phyloP scores from a whole-genome alignment of 2,888 invertebrate species.

The Scaptomyza caliginosa region DNA sequence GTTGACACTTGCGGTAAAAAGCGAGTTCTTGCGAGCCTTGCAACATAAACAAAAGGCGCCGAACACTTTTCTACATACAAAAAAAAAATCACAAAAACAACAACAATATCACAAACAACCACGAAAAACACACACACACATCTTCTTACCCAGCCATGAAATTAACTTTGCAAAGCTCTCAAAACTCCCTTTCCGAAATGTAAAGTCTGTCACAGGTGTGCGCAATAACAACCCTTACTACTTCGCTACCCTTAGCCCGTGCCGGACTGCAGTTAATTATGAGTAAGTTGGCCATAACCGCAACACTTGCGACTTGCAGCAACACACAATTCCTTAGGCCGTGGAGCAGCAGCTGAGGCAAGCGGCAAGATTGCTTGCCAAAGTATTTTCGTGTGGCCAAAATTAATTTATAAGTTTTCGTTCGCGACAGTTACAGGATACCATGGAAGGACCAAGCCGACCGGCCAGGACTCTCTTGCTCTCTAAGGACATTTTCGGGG shows the following conservation, averaged over 20 bases:
- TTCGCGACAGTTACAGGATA: slow-evolving; percentile 31
- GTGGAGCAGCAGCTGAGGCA: slow-evolving; percentile 39
- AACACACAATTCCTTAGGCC: slow-evolving; percentile 65
- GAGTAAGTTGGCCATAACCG: slow-evolving; percentile 63
- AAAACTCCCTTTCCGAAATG: slow-evolving; percentile 5
- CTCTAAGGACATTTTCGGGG: slow-evolving; percentile 4
- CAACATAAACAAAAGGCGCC: slow-evolving; percentile 76
- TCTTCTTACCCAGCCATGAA: slow-evolving; percentile 41
- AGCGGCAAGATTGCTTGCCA: slow-evolving; percentile 60
- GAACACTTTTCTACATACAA: slow-evolving; percentile 54
- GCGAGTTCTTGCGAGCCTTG: slow-evolving; percentile 49
- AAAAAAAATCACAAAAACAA: slow-evolving; percentile 6
- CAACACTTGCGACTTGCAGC: slow-evolving; percentile 51
- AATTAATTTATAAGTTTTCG: slow-evolving; percentile 76
- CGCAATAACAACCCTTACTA: slow-evolving; percentile 5
- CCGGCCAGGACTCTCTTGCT: background rate
- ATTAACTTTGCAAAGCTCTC: slow-evolving; percentile 55
- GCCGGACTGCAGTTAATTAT: slow-evolving; percentile 70
- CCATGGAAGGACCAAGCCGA: background rate
- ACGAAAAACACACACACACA: background rate
- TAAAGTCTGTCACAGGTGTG: slow-evolving; percentile 63
- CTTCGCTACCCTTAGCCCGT: background rate
- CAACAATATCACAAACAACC: slow-evolving; percentile 4
- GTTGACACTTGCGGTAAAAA: slow-evolving; percentile 79
- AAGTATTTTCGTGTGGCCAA: slow-evolving; percentile 68